A percentile compares a stretch with the other conserved stretches of the same genome.
These are phyloP conservation scores for Lasioglossum morio DNA, from an alignment of 2,888 invertebrate genomes.

Conservation along the genomic window DNA sequence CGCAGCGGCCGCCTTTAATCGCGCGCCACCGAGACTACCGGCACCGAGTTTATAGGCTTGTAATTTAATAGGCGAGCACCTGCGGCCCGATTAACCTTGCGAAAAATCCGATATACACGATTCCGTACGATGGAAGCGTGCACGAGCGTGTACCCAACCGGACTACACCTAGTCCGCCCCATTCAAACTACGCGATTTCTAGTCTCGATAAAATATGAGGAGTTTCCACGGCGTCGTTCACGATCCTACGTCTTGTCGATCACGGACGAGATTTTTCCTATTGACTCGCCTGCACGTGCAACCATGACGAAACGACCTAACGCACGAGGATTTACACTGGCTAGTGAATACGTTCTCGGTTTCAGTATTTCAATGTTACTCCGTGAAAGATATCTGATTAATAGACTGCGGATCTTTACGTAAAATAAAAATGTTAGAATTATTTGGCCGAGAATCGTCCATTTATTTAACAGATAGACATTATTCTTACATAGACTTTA, in stretches of 20 bases:
- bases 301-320: not conserved
- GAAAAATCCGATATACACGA: constrained; percentile 37
- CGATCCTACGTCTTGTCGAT: constrained; percentile 33
- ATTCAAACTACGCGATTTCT: constrained; percentile 15
- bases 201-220: constrained; percentile 27
- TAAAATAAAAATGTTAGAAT: too few species aligned
- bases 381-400: not conserved
- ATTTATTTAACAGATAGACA: too few species aligned
- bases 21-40: constrained; percentile 31
- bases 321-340: not conserved
- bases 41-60: constrained; percentile 24
- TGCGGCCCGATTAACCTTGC: constrained; percentile 42
- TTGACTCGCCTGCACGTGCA: constrained; percentile 9
- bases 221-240: constrained; percentile 28
- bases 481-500: too few species aligned
- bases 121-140: not conserved
- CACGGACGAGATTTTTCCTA: not conserved
- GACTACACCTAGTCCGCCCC: not conserved
- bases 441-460: too few species aligned
- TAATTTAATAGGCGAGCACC: constrained; percentile 49
- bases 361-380: not conserved
- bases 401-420: not conserved
- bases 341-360: not conserved
- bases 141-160: not conserved
- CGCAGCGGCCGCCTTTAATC: constrained; percentile 42